Base-by-base conservation (phyloP, 2,797 vertebrate genomes). In the Champsocephalus gunnari region DNA sequence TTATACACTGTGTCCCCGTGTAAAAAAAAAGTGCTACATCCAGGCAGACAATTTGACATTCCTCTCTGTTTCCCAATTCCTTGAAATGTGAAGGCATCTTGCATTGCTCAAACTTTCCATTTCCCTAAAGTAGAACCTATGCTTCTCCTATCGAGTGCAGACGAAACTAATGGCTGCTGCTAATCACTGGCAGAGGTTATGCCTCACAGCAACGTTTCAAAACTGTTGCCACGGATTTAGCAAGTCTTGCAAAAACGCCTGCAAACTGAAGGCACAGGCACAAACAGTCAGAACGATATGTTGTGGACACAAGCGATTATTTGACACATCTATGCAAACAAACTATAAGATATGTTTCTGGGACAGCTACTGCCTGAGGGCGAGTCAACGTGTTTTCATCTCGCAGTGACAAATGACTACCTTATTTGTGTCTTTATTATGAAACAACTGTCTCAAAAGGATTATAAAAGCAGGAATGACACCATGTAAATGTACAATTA, bases 31-130 rank as follows among this genome's bases (percentile, higher is more conserved):
- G 58, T 55, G 41, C 44, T 58, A 34, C 38, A 45, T 82, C 34
- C 63, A 85, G 54, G 45, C 77, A 45, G 57, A 77, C 84, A 51
- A 67, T 79, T 58, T 82, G 62, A 86, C 82, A 85, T 87, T 90
- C 77, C 67, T 81, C 66, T 12, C 5, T 71, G n/a, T 88, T 87
- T 57, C 79, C 49, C 83, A 80, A 80, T 80, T 79, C 21, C 55
- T n/a, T 73, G 63, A 80, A 81, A 81, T 81, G 55, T 77, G 58
- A 79, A 70, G 58, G 65, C 54, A 72, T 68, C 62, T 77, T 53
- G 54, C 34, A 47, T 82, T 69, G 64, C 70, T 80, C 43, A 61
- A 67, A 57, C 50, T 83, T 74, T 80, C 72, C 61, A 53, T 72
- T 67, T 83, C 66, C 48, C 57, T 83, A 71, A 44, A 62, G 65